phyloP scores from a whole-genome alignment of 1,140 invertebrate species.

The Penaeus vannamei region DNA sequence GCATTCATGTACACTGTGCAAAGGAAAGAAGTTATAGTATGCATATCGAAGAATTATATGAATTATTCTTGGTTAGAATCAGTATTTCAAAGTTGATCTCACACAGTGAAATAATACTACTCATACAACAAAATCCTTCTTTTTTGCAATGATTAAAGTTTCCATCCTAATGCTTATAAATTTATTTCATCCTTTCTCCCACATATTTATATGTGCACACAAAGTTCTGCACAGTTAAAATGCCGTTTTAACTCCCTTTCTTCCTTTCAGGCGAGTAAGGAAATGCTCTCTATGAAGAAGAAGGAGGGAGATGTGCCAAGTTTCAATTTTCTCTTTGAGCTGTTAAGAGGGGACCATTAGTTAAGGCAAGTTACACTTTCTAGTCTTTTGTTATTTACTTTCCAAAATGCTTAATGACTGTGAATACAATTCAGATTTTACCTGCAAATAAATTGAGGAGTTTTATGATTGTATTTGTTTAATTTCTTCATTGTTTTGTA shows the following conservation, averaged over 20 bases:
- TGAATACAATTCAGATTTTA: not conserved
- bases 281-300: constrained; percentile 88
- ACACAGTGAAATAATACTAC: too few relatives aligned
- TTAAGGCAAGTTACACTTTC: constrained; percentile 38
- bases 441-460: not conserved
- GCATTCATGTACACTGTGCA: too few relatives aligned
- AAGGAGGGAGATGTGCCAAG: constrained; percentile 86
- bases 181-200: too few relatives aligned
- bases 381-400: not conserved
- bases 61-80: too few relatives aligned
- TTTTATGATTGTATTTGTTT: not conserved
- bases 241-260: not conserved
- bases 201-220: too few relatives aligned
- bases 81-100: too few relatives aligned
- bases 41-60: too few relatives aligned
- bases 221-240: too few relatives aligned
- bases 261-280: constrained; percentile 85
- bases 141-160: too few relatives aligned
- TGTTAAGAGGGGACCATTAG: constrained; percentile 85
- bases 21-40: too few relatives aligned
- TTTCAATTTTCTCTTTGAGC: constrained; percentile 96
- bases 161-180: too few relatives aligned
- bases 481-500: not conserved
- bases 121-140: too few relatives aligned
- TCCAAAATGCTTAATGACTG: not conserved